Evolutionary conservation across 2,888 invertebrate species (phyloP).

Genomic region (Drosophila rubida): DNA sequence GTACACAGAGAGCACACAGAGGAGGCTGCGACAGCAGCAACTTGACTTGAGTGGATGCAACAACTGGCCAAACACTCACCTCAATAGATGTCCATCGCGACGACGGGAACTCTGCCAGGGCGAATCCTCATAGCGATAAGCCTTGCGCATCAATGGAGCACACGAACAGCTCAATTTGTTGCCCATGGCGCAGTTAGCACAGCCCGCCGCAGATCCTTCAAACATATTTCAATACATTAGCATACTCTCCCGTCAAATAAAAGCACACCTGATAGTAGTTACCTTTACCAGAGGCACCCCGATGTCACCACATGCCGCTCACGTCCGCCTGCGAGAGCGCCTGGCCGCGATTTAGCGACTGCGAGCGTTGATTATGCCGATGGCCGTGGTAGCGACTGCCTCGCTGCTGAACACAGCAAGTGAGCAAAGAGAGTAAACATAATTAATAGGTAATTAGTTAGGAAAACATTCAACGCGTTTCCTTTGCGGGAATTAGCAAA

Average conservation of each 20-base stretch:
- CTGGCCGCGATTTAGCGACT: slow-evolving; percentile 91
- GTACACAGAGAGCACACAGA: background rate
- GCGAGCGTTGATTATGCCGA: slow-evolving; percentile 90
- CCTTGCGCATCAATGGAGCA: slow-evolving; percentile 97
- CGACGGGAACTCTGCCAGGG: slow-evolving; percentile 96
- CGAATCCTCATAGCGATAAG: slow-evolving; percentile 97
- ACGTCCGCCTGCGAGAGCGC: slow-evolving; percentile 89
- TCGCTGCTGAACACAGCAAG: slow-evolving; percentile 84
- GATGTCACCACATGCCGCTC: slow-evolving; percentile 92
- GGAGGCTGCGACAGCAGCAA: no score
- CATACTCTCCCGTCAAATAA: background rate
- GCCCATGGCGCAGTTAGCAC: slow-evolving; percentile 92
- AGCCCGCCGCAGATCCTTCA: slow-evolving; percentile 84
- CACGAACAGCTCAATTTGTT: slow-evolving; percentile 99
- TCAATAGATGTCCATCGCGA: slow-evolving; percentile 94
- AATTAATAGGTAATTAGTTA: background rate
- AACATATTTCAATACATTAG: background rate
- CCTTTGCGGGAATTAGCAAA: background rate
- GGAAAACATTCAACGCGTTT: background rate
- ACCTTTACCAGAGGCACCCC: slow-evolving; percentile 89
- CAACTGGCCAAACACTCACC: slow-evolving; percentile 86
- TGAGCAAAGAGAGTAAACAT: background rate
- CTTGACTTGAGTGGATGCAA: background rate
- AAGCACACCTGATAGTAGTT: background rate
- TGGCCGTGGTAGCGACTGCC: slow-evolving; percentile 87